Evolutionary conservation across 2,888 invertebrate species (phyloP).

Genomic region (Pammene fasciana): DNA sequence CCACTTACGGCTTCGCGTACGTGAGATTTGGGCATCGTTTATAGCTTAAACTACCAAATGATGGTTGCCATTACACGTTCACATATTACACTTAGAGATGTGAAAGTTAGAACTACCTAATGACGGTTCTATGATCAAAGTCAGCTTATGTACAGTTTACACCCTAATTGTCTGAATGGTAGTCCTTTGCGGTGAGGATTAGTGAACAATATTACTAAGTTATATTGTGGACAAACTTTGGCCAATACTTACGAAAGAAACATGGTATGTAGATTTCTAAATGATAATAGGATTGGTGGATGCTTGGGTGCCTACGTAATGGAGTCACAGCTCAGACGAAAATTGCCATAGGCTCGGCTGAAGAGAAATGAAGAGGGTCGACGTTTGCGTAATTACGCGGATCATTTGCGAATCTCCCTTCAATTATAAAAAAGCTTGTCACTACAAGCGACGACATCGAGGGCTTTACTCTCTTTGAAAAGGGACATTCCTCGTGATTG

Average conservation of each 20-base stretch:
- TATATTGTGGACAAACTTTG: neutral
- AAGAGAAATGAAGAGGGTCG: conserved; percentile 80
- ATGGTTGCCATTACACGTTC: neutral
- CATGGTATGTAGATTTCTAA: conserved; percentile 27
- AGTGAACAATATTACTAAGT: conserved; percentile 17
- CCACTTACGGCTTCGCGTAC: neutral
- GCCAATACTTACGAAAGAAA: neutral
- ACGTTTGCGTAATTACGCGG: conserved; percentile 80
- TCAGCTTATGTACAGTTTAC: conserved; percentile 7
- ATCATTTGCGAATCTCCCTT: conserved; percentile 78
- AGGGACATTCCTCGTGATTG: conserved; percentile 59
- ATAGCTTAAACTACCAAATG: conserved; percentile 4
- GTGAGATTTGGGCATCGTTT: neutral
- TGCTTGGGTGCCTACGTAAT: conserved; percentile 42
- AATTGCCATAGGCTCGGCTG: conserved; percentile 46
- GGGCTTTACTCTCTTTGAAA: conserved; percentile 56
- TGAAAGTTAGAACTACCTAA: conserved; percentile 26
- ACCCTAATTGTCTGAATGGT: conserved; percentile 23
- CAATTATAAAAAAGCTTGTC: conserved; percentile 78
- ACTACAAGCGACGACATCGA: conserved; percentile 65
- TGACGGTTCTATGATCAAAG: conserved; percentile 24
- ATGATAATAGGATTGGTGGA: conserved; percentile 39
- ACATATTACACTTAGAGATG: neutral
- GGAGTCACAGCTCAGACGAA: conserved; percentile 46
- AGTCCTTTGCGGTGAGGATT: conserved; percentile 18